Base-by-base conservation (phyloP, 92 coral and sea anemone species). In the Palythoa grandiflora region DNA sequence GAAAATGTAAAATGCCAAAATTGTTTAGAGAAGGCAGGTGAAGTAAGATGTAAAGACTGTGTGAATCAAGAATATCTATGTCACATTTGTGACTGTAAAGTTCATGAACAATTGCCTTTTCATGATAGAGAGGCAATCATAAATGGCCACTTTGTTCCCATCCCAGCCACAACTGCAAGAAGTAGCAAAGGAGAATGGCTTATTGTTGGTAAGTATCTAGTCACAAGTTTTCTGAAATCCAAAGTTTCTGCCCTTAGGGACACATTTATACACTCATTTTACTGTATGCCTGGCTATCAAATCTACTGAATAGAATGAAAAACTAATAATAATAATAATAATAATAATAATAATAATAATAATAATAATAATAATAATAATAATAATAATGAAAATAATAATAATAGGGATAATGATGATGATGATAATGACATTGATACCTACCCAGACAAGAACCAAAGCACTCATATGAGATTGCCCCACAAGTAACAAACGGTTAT, bases 61-160 rank as follows among this genome's bases (percentile, higher is more conserved):
- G 15, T 9, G 8, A 15, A 70, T 38, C 44, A 8, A 1, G 80
- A 71, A 55, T 79, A 86, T 44, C 57, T 86, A 19, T 90, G 90
- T 73, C 53, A 73, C 16, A 38, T 35, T 3, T 86, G 93, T 86
- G 93, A 90, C 73, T 1, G 71, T 47, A 19, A 55, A 20, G 3
- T 86, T 11, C 87, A 79, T 74, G 85, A 86, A 68, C 19, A 20
- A 38, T 54, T 71, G 21, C 84, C 88, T 52, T 84, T 88, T 16
- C 94, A 92, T 77, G 94, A 92, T 40, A 48, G 90, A 80, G 84
- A 83, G 68, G 94, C 87, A 38, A 65, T 92, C 19, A 70, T 92
- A 17, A 87, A 92, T 85, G 90, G 92, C 36, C 89, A 80, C 59
- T 87, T 38, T 80, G 61, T 70, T n/a, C 84, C 93, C 37, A 90